These are phyloP conservation scores for Apoda limacodes DNA, from an alignment of 2,888 invertebrate genomes.

Conservation along the genomic window DNA sequence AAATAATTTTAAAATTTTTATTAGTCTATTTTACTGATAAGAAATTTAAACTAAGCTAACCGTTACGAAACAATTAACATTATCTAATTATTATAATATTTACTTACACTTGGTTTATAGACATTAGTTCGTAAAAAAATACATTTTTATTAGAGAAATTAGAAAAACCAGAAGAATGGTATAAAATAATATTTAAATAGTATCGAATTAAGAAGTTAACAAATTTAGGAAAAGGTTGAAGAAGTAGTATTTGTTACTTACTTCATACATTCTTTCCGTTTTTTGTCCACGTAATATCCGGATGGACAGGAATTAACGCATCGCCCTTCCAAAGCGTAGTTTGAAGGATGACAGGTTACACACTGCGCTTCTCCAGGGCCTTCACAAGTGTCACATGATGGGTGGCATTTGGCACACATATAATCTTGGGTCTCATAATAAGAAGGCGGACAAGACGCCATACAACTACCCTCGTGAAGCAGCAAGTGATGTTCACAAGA, in stretches of 20 bases:
- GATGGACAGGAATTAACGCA: slow-evolving; percentile 80
- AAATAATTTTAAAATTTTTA: no score
- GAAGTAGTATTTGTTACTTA: slow-evolving; percentile 32
- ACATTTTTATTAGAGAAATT: no score
- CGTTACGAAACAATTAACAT: no score
- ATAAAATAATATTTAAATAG: no score
- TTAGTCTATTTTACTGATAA: no score
- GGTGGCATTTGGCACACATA: slow-evolving; percentile 83
- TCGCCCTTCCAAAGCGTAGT: slow-evolving; percentile 77
- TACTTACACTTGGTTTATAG: no score
- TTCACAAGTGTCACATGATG: slow-evolving; percentile 83
- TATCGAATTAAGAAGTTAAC: no score
- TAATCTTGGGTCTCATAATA: slow-evolving; percentile 91
- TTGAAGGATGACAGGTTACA: slow-evolving; percentile 81
- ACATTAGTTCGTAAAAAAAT: no score
- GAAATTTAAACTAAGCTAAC: no score
- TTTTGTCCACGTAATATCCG: slow-evolving; percentile 81
- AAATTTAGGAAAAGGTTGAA: no score
- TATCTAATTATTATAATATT: no score
- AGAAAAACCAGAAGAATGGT: no score
- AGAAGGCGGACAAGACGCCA: slow-evolving; percentile 84
- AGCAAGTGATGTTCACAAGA: slow-evolving; percentile 91
- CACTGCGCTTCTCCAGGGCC: slow-evolving; percentile 84
- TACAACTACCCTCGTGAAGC: slow-evolving; percentile 83
- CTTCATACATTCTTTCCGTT: slow-evolving; percentile 82